Conservation (phyloP, 2,797 vertebrate species). For the Chaenodraco wilsoni region DNA sequence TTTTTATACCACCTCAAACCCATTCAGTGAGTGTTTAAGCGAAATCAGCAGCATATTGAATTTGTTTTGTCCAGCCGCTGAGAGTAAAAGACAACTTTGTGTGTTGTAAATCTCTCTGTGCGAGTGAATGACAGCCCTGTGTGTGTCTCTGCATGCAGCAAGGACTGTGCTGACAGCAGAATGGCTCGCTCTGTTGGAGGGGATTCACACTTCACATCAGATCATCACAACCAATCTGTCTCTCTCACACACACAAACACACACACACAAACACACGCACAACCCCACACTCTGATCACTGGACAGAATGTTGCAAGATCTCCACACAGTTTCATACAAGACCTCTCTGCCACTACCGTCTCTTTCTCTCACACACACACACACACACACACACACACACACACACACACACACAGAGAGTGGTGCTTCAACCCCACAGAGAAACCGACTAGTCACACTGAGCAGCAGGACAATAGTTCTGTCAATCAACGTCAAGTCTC, state of each 20-base stretch:
- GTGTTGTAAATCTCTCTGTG: conserved; percentile 23
- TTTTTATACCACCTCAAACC: not conserved
- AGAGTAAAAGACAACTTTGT: conserved; percentile 13
- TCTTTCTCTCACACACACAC: not conserved
- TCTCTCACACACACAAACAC: conserved; percentile 13
- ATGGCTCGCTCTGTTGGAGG: conserved; percentile 73
- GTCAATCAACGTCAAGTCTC: conserved; percentile 67
- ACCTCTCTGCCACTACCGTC: conserved; percentile 8
- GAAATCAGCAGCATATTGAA: conserved; percentile 8
- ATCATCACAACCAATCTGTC: conserved; percentile 51
- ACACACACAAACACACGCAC: not conserved
- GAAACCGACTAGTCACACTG: conserved; percentile 54
- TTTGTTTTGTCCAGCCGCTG: conserved; percentile 11
- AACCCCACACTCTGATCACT: not conserved
- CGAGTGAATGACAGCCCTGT: conserved; percentile 63
- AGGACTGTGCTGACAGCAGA: conserved; percentile 66
- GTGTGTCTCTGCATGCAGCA: conserved; percentile 62
- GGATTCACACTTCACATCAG: conserved; percentile 66
- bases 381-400: conserved; percentile 18
- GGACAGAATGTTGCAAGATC: conserved; percentile 26
- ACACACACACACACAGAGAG: conserved; percentile 22
- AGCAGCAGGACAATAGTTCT: conserved; percentile 64
- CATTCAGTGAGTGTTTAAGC: not conserved
- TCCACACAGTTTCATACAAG: conserved; percentile 30
- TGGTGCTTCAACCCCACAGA: conserved; percentile 41